These are phyloP conservation scores for Xestoiulus laeticollis DNA, from an alignment of 2,888 invertebrate genomes.

Conservation along the genomic window DNA sequence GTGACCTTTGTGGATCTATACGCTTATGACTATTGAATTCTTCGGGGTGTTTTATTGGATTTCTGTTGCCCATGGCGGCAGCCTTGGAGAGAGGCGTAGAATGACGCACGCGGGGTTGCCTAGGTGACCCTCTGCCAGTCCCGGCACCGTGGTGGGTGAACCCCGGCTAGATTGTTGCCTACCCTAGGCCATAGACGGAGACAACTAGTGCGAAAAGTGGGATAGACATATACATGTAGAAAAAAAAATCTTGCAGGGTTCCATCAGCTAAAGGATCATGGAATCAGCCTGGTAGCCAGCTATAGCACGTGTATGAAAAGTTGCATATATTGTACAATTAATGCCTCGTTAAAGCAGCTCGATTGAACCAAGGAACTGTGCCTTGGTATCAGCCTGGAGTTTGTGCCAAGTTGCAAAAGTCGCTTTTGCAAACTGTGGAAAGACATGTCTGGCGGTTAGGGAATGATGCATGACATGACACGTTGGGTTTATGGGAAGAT, in stretches of 20 bases:
- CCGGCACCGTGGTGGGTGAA: neutral
- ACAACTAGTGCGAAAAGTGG: no score
- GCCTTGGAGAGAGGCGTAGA: neutral
- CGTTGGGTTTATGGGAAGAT: no score
- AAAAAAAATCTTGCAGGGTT: neutral
- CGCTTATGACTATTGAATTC: neutral
- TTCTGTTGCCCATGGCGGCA: slow-evolving; percentile 26
- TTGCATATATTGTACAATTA: neutral
- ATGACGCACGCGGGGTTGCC: slow-evolving; percentile 7
- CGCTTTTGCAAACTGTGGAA: no score
- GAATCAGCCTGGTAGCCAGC: neutral
- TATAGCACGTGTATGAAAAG: neutral
- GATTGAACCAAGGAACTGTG: no score
- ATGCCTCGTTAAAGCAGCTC: no score
- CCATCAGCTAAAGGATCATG: neutral
- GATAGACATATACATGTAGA: no score
- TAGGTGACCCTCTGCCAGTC: neutral
- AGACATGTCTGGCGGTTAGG: no score
- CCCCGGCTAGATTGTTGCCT: neutral
- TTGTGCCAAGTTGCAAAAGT: no score
- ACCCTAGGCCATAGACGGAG: no score
- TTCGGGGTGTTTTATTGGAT: slow-evolving; percentile 26
- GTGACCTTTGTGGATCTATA: neutral
- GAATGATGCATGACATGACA: no score
- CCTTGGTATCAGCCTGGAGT: no score